Evolutionary conservation across 2,113 vertebrate species (phyloP).

Genomic region (Theristicus caerulescens): DNA sequence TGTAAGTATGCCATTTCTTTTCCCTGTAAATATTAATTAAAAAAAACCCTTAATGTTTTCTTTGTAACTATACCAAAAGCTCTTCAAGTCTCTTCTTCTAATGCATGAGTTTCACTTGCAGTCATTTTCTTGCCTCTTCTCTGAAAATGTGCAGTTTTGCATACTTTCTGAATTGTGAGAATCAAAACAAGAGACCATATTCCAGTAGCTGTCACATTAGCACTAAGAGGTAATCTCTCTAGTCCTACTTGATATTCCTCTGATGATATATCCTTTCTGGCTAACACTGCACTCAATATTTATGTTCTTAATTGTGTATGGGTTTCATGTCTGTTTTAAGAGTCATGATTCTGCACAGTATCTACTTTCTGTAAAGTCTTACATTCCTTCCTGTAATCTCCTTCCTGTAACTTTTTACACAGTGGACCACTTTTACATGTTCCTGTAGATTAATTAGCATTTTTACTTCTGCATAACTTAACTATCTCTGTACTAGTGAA

Average conservation of each 20-base stretch:
- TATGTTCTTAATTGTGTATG: not conserved
- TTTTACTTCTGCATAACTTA: not conserved
- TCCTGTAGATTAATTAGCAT: not conserved
- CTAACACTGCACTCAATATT: not conserved
- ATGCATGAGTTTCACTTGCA: not conserved
- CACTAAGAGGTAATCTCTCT: not conserved
- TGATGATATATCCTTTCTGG: not conserved
- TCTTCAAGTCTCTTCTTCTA: not conserved
- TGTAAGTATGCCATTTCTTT: not conserved
- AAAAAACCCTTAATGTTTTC: not conserved
- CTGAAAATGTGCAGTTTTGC: not conserved
- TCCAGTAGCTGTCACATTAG: not conserved
- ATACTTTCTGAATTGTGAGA: not conserved
- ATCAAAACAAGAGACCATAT: not conserved
- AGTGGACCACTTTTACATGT: not conserved
- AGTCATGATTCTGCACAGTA: not conserved
- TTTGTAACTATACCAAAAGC: not conserved
- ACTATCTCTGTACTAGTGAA: not conserved
- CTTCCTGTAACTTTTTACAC: not conserved
- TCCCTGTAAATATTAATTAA: not conserved
- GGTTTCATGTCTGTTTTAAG: not conserved
- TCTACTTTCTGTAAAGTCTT: not conserved
- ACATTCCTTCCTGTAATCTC: not conserved
- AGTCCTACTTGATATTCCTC: not conserved
- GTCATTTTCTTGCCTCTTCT: not conserved